These are phyloP conservation scores for Drosophila ficusphila DNA, from an alignment of 1,140 invertebrate genomes.

Conservation along the genomic window DNA sequence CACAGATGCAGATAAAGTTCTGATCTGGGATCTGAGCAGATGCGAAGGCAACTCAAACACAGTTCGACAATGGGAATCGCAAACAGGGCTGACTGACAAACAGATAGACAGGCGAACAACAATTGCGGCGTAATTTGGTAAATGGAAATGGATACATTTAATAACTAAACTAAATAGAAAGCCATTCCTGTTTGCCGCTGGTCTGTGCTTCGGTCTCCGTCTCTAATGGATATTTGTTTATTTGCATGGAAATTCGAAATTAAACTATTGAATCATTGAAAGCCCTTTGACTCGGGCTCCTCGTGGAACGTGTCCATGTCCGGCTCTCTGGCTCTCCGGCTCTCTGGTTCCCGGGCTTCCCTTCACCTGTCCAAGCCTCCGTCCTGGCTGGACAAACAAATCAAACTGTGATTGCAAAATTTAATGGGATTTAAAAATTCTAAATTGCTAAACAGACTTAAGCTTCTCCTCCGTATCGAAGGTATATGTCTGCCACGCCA, in stretches of 20 bases:
- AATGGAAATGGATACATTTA: constrained; percentile 78
- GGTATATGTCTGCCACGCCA: constrained; percentile 23
- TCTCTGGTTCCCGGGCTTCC: constrained; percentile 14
- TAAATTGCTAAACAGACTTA: constrained; percentile 73
- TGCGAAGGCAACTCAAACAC: constrained; percentile 11
- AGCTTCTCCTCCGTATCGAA: constrained; percentile 22
- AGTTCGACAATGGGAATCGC: constrained; percentile 29
- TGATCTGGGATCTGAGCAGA: constrained; percentile 8
- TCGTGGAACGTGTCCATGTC: constrained; percentile 29
- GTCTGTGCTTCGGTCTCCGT: neutral
- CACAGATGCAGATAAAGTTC: constrained; percentile 32
- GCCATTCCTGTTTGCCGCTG: constrained; percentile 12
- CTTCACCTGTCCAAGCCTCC: neutral
- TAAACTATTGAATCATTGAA: constrained; percentile 75
- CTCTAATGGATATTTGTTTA: constrained; percentile 54
- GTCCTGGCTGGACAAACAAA: constrained; percentile 52
- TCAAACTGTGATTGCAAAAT: constrained; percentile 72
- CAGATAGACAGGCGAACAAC: constrained; percentile 31
- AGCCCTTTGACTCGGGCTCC: constrained; percentile 53
- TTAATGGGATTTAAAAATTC: constrained; percentile 77
- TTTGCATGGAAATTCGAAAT: constrained; percentile 66
- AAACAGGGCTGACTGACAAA: constrained; percentile 16
- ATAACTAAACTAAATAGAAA: constrained; percentile 78
- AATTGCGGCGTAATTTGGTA: constrained; percentile 61
- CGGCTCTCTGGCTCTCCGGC: no score